A percentile compares a stretch with the other conserved stretches of the same genome.
phyloP scores from a whole-genome alignment of 2,113 vertebrate genomes.

The Barnardius zonarius region DNA sequence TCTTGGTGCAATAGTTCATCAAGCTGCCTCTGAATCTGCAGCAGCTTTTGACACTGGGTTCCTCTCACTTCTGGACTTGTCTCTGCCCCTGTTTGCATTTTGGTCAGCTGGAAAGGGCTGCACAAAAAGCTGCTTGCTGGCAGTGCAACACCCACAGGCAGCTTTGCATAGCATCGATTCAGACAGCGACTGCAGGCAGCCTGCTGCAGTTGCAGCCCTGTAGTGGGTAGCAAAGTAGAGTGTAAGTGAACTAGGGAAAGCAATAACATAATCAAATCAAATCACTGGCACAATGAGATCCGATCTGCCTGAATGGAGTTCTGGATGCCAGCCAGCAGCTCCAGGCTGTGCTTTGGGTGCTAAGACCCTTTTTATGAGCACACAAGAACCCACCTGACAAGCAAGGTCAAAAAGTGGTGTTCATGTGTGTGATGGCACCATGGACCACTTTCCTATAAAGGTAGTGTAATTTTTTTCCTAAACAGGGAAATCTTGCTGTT shows the following conservation, averaged over 20 bases:
- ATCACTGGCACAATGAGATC: background rate
- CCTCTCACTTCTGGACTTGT: background rate
- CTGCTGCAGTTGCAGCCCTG: background rate
- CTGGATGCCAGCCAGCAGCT: background rate
- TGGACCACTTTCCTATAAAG: background rate
- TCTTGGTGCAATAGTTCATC: background rate
- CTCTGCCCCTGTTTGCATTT: background rate
- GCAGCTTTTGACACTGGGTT: background rate
- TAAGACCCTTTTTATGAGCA: background rate
- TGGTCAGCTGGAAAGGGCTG: background rate
- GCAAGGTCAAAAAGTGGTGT: fast-evolving
- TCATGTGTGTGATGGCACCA: background rate
- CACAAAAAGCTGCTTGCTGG: background rate
- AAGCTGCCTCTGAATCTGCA: background rate
- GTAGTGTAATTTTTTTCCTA: background rate
- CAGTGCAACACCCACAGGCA: background rate
- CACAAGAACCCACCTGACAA: background rate
- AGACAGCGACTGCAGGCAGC: background rate
- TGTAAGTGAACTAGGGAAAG: background rate
- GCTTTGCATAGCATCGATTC: background rate
- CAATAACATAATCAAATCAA: background rate
- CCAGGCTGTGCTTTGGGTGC: background rate
- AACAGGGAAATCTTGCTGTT: background rate
- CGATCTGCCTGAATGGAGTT: fast-evolving
- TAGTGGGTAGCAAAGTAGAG: background rate